These are phyloP conservation scores for Tetanocera ferruginea DNA, from an alignment of 2,888 invertebrate species.

Conservation along the genomic window DNA sequence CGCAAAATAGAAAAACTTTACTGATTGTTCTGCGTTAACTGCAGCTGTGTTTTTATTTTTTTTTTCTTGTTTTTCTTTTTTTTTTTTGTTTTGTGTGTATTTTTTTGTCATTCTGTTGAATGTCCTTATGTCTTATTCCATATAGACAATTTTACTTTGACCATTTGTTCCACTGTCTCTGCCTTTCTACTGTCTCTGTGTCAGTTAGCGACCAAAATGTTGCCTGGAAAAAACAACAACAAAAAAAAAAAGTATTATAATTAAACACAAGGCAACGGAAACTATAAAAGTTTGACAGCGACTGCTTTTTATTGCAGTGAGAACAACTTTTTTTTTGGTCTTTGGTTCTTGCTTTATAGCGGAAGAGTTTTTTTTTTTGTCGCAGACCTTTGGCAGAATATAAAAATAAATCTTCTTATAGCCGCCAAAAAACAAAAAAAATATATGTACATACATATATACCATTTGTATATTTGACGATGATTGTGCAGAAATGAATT, in stretches of 20 bases:
- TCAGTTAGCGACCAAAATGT: background rate
- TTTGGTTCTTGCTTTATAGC: background rate
- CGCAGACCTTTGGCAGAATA: background rate
- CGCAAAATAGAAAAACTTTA: slow-evolving; percentile 62
- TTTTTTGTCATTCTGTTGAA: background rate
- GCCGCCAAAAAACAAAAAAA: background rate
- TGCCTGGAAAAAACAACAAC: background rate
- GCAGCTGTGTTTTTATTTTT: slow-evolving; percentile 57
- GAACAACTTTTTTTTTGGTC: background rate
- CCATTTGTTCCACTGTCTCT: background rate
- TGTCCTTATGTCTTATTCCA: background rate
- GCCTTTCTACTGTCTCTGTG: background rate
- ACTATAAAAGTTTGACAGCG: slow-evolving; percentile 28
- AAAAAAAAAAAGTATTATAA: slow-evolving; percentile 11
- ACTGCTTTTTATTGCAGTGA: slow-evolving; percentile 15
- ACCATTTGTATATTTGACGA: background rate
- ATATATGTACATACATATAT: no score
- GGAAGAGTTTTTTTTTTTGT: background rate
- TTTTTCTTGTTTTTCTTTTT: background rate
- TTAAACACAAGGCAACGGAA: slow-evolving; percentile 16
- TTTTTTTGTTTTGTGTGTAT: background rate
- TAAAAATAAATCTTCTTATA: background rate
- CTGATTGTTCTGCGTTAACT: slow-evolving; percentile 63
- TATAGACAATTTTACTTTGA: background rate
- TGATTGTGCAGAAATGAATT: background rate